Percentiles rank a stretch among this genome's conserved stretches.
Evolutionary conservation across 2,888 invertebrate species (phyloP).

Genomic region (Proisotoma minuta): DNA sequence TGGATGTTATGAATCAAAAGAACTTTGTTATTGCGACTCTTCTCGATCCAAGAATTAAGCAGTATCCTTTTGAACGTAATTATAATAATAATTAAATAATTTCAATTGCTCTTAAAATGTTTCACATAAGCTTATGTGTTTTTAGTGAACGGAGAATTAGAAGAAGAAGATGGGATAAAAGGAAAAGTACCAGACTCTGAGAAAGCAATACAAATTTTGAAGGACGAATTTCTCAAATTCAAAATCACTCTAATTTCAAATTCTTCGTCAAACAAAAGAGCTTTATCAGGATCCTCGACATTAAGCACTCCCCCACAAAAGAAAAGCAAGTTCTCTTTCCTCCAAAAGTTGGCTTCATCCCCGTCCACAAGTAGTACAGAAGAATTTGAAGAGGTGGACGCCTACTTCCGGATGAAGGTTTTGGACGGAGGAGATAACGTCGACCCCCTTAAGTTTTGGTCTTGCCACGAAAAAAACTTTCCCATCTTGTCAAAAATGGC

Average conservation of each 20-base stretch:
- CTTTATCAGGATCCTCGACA: no score
- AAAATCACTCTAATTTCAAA: not conserved
- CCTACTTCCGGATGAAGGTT: not conserved
- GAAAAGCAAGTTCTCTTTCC: no score
- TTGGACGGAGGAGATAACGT: not conserved
- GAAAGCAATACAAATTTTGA: not conserved
- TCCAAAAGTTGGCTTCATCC: not conserved
- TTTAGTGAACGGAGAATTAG: not conserved
- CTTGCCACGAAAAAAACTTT: not conserved
- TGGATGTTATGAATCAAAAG: not conserved
- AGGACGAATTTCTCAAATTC: not conserved
- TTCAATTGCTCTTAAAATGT: not conserved
- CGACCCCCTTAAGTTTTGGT: conserved; percentile 7
- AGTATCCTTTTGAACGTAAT: conserved; percentile 6
- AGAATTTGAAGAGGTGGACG: not conserved
- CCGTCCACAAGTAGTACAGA: not conserved
- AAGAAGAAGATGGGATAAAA: not conserved
- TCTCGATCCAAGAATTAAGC: conserved; percentile 4
- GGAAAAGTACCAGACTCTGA: not conserved
- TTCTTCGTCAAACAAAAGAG: not conserved
- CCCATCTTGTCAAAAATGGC: conserved; percentile 2
- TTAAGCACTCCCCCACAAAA: no score
- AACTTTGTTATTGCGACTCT: conserved; percentile 3
- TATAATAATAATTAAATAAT: not conserved
- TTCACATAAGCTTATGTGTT: not conserved